Evolutionary conservation across 2,797 vertebrate genomes (phyloP).

Genomic region (Manis crassicaudata): DNA sequence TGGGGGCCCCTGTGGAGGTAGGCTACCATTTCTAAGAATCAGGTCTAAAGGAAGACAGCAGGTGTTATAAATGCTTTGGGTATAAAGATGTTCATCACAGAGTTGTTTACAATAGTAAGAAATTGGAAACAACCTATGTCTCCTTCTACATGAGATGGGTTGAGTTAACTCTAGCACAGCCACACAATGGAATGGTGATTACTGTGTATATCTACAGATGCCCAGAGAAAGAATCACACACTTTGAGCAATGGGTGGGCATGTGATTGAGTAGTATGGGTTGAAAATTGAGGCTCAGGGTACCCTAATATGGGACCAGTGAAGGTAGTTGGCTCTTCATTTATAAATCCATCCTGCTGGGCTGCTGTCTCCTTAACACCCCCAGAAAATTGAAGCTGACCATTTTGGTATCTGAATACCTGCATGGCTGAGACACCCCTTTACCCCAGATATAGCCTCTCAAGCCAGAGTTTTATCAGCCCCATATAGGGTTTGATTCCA

Average conservation of each 20-base stretch:
- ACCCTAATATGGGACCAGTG: background rate
- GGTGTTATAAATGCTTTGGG: background rate
- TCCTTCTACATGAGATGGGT: background rate
- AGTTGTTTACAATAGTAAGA: background rate
- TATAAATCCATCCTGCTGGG: background rate
- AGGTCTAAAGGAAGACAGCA: background rate
- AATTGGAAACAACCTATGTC: fast-evolving
- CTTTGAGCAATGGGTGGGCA: background rate
- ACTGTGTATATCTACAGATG: background rate
- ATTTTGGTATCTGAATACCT: background rate
- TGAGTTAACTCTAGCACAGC: too few species aligned
- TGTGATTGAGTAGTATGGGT: fast-evolving
- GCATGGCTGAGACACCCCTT: background rate
- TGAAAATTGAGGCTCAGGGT: background rate
- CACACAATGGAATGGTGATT: fast-evolving
- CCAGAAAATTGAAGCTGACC: background rate
- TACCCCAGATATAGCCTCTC: background rate
- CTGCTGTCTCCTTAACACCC: background rate
- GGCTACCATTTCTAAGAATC: background rate
- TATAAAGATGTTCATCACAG: background rate
- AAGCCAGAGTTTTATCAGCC: background rate
- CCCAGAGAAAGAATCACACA: background rate
- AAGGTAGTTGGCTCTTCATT: background rate
- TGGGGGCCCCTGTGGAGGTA: background rate
- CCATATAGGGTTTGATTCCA: background rate